These are phyloP conservation scores for Galeopsomyia nigrocyanea DNA, from an alignment of 2,888 invertebrate genomes.

Conservation along the genomic window DNA sequence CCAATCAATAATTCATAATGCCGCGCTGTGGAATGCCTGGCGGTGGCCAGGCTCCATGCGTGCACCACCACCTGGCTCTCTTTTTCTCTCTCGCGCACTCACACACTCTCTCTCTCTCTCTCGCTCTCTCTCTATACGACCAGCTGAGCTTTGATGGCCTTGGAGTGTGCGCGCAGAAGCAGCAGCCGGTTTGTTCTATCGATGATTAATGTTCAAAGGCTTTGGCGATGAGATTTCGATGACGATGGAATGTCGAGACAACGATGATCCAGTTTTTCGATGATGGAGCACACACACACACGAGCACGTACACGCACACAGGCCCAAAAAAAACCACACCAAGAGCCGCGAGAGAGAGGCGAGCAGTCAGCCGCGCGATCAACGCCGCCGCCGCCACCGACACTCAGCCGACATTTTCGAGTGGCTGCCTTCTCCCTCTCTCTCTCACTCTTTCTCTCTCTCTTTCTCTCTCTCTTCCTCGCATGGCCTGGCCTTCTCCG, in stretches of 20 bases:
- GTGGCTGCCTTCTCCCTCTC: conserved; percentile 20
- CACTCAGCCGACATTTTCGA: conserved; percentile 52
- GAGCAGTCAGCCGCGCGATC: neutral
- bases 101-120: conserved; percentile 35
- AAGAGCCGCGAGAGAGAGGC: neutral
- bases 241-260: too few relatives aligned
- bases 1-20: conserved; percentile 39
- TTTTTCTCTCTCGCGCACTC: neutral
- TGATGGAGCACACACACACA: too few relatives aligned
- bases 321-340: neutral
- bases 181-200: neutral
- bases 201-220: neutral
- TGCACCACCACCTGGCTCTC: neutral
- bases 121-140: neutral
- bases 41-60: too few relatives aligned
- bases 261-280: too few relatives aligned
- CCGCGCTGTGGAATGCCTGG: neutral
- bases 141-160: neutral
- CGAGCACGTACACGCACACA: too few relatives aligned
- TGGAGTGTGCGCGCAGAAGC: conserved; percentile 4
- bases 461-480: too few relatives aligned
- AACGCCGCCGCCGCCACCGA: conserved; percentile 29
- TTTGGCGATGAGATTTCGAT: too few relatives aligned
- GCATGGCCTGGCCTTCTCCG: too few relatives aligned
- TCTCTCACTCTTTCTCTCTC: neutral